A percentile compares a stretch with the other conserved stretches of the same genome.
phyloP scores from a whole-genome alignment of 2,797 vertebrate species.

The Momotus momota region DNA sequence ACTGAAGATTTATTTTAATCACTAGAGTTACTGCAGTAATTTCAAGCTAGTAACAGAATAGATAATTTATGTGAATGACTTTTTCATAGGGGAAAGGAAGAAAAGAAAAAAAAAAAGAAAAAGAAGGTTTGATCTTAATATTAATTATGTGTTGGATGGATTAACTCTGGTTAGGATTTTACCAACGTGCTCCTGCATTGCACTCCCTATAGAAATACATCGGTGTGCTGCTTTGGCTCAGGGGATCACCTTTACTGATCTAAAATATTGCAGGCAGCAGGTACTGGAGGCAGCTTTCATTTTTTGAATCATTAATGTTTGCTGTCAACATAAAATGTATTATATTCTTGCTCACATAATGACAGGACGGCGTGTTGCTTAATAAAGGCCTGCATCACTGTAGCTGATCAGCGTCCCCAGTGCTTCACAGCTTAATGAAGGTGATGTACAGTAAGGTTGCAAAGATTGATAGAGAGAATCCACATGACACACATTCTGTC shows the following conservation, averaged over 20 bases:
- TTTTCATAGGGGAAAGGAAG: not conserved
- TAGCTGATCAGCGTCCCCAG: constrained; percentile 65
- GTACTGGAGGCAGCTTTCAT: constrained; percentile 64
- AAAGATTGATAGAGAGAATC: constrained; percentile 71
- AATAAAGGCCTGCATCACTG: constrained; percentile 75
- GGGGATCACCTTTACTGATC: constrained; percentile 62
- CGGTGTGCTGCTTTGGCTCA: not conserved
- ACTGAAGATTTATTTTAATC: constrained; percentile 74
- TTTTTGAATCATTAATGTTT: constrained; percentile 76
- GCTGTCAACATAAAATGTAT: constrained; percentile 70
- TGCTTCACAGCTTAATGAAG: constrained; percentile 80
- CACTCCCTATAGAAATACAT: constrained; percentile 15
- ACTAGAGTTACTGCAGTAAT: constrained; percentile 70
- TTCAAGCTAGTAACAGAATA: constrained; percentile 51
- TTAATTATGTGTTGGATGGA: constrained; percentile 40
- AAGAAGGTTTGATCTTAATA: constrained; percentile 31
- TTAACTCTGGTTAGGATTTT: constrained; percentile 56
- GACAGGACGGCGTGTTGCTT: constrained; percentile 62
- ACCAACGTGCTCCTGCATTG: constrained; percentile 29
- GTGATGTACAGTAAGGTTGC: constrained; percentile 72
- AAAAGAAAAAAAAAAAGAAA: not conserved
- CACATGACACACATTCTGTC: constrained; percentile 52
- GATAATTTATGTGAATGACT: constrained; percentile 49
- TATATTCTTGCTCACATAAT: constrained; percentile 58
- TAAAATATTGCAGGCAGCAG: constrained; percentile 54